These are phyloP conservation scores for Anthophora plumipes DNA, from an alignment of 2,888 invertebrate genomes.

Conservation along the genomic window DNA sequence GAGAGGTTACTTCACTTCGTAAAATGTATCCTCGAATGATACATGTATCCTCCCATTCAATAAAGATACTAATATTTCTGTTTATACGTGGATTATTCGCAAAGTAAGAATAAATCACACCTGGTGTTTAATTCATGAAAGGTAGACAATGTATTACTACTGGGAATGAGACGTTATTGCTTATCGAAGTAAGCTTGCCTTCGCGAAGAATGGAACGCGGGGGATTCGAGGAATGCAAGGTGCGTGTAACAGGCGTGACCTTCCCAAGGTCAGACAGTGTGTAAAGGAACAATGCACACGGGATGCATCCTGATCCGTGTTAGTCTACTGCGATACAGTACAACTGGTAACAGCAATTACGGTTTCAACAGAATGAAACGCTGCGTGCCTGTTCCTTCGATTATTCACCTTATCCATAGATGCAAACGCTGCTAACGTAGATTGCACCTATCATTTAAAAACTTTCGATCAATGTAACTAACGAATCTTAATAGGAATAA, in stretches of 20 bases:
- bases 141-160: not conserved
- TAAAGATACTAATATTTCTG: not conserved
- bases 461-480: not conserved
- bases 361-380: conserved; percentile 25
- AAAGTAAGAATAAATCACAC: not conserved
- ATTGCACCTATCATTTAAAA: not conserved
- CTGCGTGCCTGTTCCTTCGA: not conserved
- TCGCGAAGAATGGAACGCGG: conserved; percentile 59
- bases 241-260: conserved; percentile 78
- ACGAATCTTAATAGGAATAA: not conserved
- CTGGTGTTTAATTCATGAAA: not conserved
- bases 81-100: not conserved
- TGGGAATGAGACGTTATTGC: conserved; percentile 38
- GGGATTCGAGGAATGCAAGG: conserved; percentile 65
- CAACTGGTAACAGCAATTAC: conserved; percentile 47
- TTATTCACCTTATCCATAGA: conserved; percentile 7
- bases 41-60: not conserved
- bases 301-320: conserved; percentile 60
- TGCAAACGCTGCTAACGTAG: not conserved
- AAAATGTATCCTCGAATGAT: not conserved
- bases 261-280: conserved; percentile 79
- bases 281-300: conserved; percentile 78
- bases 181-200: conserved; percentile 42
- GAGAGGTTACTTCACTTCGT: not conserved
- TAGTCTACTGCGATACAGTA: conserved; percentile 46